phyloP scores from a whole-genome alignment of 2,888 invertebrate species.

The Ligdia adustata region DNA sequence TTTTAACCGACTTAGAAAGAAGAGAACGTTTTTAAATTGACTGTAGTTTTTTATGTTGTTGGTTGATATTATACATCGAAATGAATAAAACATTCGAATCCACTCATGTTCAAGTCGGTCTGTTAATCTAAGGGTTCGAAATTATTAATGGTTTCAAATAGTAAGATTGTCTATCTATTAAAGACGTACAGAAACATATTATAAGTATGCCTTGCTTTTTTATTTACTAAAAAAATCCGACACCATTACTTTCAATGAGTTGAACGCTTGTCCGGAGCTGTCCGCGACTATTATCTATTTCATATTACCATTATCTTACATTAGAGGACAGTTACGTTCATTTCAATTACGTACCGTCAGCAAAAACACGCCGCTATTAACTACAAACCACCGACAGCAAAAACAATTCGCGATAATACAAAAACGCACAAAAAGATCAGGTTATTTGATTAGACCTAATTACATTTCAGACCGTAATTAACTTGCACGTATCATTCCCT shows the following conservation, averaged over 20 bases:
- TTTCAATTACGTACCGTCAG: slow-evolving; percentile 48
- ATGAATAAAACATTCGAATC: no score
- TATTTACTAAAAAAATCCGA: slow-evolving; percentile 1
- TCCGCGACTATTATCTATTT: slow-evolving; percentile 28
- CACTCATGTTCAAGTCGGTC: no score
- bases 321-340: slow-evolving; percentile 41
- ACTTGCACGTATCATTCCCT: slow-evolving; percentile 77
- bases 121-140: no score
- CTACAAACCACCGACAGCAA: slow-evolving; percentile 47
- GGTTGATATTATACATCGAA: no score
- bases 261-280: slow-evolving; percentile 18
- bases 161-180: no score
- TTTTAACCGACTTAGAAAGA: no score
- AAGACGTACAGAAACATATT: no score
- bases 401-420: slow-evolving; percentile 57
- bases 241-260: slow-evolving; percentile 12
- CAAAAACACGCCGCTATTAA: slow-evolving; percentile 47
- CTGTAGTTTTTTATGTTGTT: no score
- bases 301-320: slow-evolving; percentile 24
- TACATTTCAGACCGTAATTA: slow-evolving; percentile 79
- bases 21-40: no score
- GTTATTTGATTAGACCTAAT: slow-evolving; percentile 82
- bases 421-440: slow-evolving; percentile 70
- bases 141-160: no score
- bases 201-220: no score